phyloP scores from a whole-genome alignment of 2,888 invertebrate species.

The Adelognathus sp. region DNA sequence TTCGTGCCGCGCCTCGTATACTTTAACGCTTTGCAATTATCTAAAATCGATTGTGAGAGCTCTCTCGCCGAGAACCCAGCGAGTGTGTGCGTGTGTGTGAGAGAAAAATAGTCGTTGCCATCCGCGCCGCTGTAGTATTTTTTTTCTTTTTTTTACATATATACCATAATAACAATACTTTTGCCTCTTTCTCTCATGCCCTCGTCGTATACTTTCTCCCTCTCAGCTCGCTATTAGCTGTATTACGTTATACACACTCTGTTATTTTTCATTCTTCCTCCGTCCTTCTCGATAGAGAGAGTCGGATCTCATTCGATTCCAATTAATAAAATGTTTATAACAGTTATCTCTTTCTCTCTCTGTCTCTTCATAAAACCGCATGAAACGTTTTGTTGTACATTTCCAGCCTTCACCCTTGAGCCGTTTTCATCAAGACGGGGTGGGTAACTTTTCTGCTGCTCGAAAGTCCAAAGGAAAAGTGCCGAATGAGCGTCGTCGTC shows the following conservation, averaged over 20 bases:
- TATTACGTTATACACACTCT: conserved; percentile 13
- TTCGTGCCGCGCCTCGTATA: conserved; percentile 62
- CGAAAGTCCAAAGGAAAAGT: conserved; percentile 32
- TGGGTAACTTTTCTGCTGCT: background rate
- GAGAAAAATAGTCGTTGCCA: conserved; percentile 65
- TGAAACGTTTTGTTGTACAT: background rate
- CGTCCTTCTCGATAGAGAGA: too few species aligned
- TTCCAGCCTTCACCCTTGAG: conserved; percentile 4
- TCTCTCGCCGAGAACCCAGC: conserved; percentile 69
- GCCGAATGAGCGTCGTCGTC: conserved; percentile 33
- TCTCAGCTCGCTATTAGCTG: conserved; percentile 21
- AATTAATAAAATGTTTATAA: conserved; percentile 42
- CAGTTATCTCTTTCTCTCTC: too few species aligned
- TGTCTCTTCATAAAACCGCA: background rate
- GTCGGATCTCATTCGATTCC: conserved; percentile 45
- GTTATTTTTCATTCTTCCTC: background rate
- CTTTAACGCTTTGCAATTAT: conserved; percentile 76
- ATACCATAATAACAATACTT: conserved; percentile 57
- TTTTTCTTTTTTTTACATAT: conserved; percentile 56
- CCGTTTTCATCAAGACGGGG: conserved; percentile 17
- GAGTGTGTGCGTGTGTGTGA: too few species aligned
- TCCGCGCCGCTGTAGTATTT: conserved; percentile 35
- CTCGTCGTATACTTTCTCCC: conserved; percentile 17
- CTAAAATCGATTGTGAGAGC: conserved; percentile 76
- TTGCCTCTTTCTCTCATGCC: conserved; percentile 27